Percentiles rank a stretch among this genome's conserved stretches.
phyloP scores from a whole-genome alignment of 2,113 vertebrate genomes.

The Dolichallabes microphthalmus region DNA sequence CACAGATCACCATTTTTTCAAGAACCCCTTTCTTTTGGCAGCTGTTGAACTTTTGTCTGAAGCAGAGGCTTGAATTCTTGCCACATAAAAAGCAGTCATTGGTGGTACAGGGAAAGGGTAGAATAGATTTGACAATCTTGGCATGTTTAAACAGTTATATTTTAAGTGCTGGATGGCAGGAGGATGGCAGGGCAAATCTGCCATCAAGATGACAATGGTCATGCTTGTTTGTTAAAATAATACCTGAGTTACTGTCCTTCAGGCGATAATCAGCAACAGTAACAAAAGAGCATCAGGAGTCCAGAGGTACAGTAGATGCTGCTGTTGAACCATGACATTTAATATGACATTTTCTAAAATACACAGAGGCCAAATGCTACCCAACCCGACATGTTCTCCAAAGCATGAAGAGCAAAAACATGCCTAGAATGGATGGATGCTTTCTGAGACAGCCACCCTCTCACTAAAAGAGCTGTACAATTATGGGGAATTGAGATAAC shows the following conservation, averaged over 20 bases:
- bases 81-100: conserved; percentile 33
- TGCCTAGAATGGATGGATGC: conserved; percentile 38
- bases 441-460: conserved; percentile 66
- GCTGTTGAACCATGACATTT: conserved; percentile 23
- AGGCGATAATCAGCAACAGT: background rate
- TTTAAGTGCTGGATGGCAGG: background rate
- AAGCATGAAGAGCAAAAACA: background rate
- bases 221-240: background rate
- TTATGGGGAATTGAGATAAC: conserved; percentile 66
- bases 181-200: background rate
- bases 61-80: background rate
- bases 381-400: background rate
- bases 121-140: conserved; percentile 17
- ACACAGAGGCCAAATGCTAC: conserved; percentile 23
- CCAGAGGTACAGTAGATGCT: conserved; percentile 1
- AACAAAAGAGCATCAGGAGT: background rate
- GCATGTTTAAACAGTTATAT: conserved; percentile 2
- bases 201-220: background rate
- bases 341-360: conserved; percentile 26
- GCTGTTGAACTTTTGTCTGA: conserved; percentile 2
- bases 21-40: background rate
- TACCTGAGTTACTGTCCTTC: background rate
- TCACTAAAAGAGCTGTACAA: conserved; percentile 70
- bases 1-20: background rate
- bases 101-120: conserved; percentile 4